Conservation (phyloP, 2,113 vertebrate genomes). For the Chitala chitala region DNA sequence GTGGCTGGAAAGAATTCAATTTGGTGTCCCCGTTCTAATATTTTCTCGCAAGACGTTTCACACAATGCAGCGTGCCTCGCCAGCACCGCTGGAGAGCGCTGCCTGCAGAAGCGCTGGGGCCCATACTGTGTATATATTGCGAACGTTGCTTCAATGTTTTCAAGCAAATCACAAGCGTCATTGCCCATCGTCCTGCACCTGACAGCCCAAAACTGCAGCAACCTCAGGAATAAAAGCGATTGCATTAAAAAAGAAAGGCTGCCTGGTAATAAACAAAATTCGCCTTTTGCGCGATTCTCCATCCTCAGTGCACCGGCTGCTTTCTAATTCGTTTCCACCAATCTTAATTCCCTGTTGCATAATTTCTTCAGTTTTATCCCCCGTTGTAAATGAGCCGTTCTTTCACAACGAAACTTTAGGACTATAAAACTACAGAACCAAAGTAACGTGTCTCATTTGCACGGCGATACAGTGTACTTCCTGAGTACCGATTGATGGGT, state of each 20-base stretch:
- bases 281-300: conserved; percentile 3
- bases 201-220: conserved; percentile 11
- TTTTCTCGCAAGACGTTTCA: too few relatives aligned
- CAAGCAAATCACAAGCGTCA: not conserved
- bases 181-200: not conserved
- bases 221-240: not conserved
- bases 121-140: too few relatives aligned
- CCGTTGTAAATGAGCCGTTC: conserved; percentile 1
- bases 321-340: conserved; percentile 29
- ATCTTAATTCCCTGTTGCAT: conserved; percentile 20
- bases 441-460: not conserved
- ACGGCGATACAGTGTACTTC: too few relatives aligned
- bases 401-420: not conserved
- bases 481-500: too few relatives aligned
- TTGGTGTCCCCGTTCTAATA: too few relatives aligned
- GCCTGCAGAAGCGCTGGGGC: too few relatives aligned
- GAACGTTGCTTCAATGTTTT: not conserved
- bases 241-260: conserved; percentile 22
- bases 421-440: not conserved
- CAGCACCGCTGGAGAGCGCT: too few relatives aligned
- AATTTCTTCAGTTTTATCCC: conserved; percentile 25
- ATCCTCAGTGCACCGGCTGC: not conserved
- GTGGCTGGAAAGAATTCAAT: too few relatives aligned
- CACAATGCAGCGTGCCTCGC: too few relatives aligned
- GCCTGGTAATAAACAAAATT: too few relatives aligned